phyloP scores from a whole-genome alignment of 1,140 invertebrate genomes.

The Drosophila bocki region DNA sequence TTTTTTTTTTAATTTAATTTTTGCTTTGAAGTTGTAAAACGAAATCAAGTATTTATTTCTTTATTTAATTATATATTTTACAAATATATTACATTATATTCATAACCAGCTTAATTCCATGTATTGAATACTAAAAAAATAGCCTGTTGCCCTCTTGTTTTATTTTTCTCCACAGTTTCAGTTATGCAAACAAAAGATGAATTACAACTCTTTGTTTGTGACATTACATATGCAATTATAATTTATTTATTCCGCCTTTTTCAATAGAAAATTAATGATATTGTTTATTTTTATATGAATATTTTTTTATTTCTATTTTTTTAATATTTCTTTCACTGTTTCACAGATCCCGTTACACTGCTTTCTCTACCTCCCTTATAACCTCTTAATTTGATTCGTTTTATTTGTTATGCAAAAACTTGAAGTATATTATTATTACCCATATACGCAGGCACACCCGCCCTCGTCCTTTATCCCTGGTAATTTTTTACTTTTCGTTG shows the following conservation, averaged over 20 bases:
- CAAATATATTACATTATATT: not conserved
- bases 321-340: conserved; percentile 4
- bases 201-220: conserved; percentile 3
- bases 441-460: conserved; percentile 11
- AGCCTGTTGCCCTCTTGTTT: not conserved
- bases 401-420: conserved; percentile 82
- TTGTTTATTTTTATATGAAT: conserved; percentile 1
- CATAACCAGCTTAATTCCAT: conserved; percentile 3
- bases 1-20: conserved; percentile 45
- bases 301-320: not conserved
- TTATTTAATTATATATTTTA: not conserved
- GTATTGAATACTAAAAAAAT: not conserved
- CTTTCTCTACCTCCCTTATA: not conserved
- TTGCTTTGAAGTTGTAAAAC: not conserved
- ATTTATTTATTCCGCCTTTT: conserved; percentile 3
- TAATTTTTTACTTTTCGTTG: conserved; percentile 41
- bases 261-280: conserved; percentile 1
- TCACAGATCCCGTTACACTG: conserved; percentile 34
- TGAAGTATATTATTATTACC: conserved; percentile 75
- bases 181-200: conserved; percentile 3
- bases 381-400: conserved; percentile 74
- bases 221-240: not conserved
- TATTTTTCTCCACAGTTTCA: not conserved
- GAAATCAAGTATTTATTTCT: not conserved
- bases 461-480: not conserved